Percentiles rank a stretch among this genome's conserved stretches.
Evolutionary conservation across 30 jellyfish, hydroid and myxozoan genomes (phyloP).

Genomic region (Turritopsis dohrnii): DNA sequence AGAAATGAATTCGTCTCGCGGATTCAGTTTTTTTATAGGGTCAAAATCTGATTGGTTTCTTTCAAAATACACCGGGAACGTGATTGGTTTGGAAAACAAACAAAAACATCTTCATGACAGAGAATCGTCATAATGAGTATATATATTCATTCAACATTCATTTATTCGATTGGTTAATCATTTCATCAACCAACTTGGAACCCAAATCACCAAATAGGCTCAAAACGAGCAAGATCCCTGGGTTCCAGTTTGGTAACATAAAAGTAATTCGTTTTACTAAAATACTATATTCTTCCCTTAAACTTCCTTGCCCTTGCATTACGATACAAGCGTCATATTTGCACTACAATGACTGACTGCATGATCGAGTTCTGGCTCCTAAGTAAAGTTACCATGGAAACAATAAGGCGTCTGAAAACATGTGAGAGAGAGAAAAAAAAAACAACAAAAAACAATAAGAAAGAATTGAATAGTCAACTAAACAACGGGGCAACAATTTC

Average conservation of each 20-base stretch:
- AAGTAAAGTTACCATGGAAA: not conserved
- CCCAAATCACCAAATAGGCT: no score
- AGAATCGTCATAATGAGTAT: not conserved
- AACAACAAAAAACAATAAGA: not conserved
- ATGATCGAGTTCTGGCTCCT: not conserved
- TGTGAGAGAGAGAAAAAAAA: not conserved
- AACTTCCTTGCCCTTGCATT: not conserved
- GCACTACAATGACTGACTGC: not conserved
- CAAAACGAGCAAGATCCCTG: not conserved
- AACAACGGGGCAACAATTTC: no score
- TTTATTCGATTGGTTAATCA: not conserved
- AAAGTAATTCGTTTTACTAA: not conserved
- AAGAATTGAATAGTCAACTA: not conserved
- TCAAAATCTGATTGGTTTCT: no score
- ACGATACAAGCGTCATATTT: not conserved
- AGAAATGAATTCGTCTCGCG: no score
- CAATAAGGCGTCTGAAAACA: not conserved
- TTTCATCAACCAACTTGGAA: not conserved
- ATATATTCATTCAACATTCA: not conserved
- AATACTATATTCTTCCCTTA: not conserved
- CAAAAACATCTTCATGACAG: no score
- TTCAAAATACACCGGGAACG: no score
- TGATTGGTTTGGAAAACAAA: no score
- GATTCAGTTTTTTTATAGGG: no score
- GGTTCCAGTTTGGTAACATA: not conserved